Base-by-base conservation (phyloP, 2,888 invertebrate species). In the Lepidocyrtoides sp. region DNA sequence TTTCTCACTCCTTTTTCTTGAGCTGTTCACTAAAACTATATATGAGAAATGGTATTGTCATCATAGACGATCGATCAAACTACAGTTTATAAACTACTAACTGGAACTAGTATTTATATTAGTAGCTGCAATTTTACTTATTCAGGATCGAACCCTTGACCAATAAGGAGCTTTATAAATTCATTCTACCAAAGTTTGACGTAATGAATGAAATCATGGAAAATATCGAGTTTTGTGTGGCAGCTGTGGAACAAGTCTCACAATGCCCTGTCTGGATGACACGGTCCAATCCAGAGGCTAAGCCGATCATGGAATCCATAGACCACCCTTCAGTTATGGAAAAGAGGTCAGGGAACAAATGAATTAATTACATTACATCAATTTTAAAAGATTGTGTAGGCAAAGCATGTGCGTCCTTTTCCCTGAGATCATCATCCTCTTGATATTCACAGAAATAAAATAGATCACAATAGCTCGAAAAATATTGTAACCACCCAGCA, bases 21-120 rank as follows among this genome's bases (percentile, higher is more conserved):
- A 91, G 29, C 83, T 93, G 3, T 93, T 93, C 48, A 93, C 91
- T 17, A 89, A 90, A 26, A 85, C 92, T 0, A 93, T 93, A 60
- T 93, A 92, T 51, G 92, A 93, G 83, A 93, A 93, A 91, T 93
- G 93, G 93, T 92, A 60, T 1, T 10, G 5, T n/a, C n/a, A n/a
- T n/a, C n/a, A n/a, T n/a, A n/a, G n/a, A n/a, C n/a, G n/a, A n/a
- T n/a, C n/a, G n/a, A n/a, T n/a, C n/a, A n/a, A 69, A 69, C 8
- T 23, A 63, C 63, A 32, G 10, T 72, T 26, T 32, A 5, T 60
- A 32, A 12, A 4, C n/a, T n/a, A n/a, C n/a, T n/a, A n/a, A n/a
- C 32, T 69, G 69, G 29, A 32, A 14, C 3, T 32, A 4, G 69
- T 60, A 23, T 23, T 60, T n/a, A n/a, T n/a, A n/a, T 57, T 57